A percentile compares a stretch with the other conserved stretches of the same genome.
phyloP scores from a whole-genome alignment of 2,113 vertebrate species.

The Tachycineta bicolor region DNA sequence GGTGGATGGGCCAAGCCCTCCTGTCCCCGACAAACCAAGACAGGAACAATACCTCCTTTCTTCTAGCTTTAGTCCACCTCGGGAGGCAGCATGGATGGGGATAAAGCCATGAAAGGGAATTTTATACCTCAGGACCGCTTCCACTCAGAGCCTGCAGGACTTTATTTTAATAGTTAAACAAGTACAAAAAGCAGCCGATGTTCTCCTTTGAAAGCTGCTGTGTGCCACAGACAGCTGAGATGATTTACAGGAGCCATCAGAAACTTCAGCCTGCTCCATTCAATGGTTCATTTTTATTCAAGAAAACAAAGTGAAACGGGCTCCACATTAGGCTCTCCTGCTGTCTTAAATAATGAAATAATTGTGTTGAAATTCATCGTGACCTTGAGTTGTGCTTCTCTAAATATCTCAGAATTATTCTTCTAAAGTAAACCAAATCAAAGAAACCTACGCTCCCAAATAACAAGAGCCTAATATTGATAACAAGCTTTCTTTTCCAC shows the following conservation, averaged over 20 bases:
- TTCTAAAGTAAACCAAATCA: slow-evolving; percentile 5
- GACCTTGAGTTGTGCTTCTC: neutral
- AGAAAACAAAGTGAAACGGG: neutral
- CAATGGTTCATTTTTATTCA: slow-evolving; percentile 26
- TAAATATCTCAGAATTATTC: neutral
- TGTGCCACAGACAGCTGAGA: neutral
- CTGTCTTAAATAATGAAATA: slow-evolving; percentile 32
- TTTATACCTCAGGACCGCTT: neutral
- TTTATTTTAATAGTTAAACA: neutral
- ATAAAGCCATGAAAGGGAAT: neutral
- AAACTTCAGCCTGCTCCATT: slow-evolving; percentile 2
- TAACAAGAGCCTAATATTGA: neutral
- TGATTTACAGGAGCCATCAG: slow-evolving; percentile 33
- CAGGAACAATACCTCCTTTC: neutral
- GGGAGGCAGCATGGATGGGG: neutral
- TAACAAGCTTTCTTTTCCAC: neutral
- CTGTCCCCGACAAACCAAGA: neutral
- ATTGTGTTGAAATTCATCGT: neutral
- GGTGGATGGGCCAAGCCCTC: neutral
- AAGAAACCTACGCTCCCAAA: neutral
- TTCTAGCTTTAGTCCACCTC: neutral
- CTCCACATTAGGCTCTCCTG: slow-evolving; percentile 9
- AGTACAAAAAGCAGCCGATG: neutral
- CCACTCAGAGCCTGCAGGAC: neutral
- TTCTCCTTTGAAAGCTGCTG: neutral